Evolutionary conservation across 1,140 invertebrate genomes (phyloP), one percentile per base, ranked within the genome.

Genomic region (Zophobas atratus): DNA sequence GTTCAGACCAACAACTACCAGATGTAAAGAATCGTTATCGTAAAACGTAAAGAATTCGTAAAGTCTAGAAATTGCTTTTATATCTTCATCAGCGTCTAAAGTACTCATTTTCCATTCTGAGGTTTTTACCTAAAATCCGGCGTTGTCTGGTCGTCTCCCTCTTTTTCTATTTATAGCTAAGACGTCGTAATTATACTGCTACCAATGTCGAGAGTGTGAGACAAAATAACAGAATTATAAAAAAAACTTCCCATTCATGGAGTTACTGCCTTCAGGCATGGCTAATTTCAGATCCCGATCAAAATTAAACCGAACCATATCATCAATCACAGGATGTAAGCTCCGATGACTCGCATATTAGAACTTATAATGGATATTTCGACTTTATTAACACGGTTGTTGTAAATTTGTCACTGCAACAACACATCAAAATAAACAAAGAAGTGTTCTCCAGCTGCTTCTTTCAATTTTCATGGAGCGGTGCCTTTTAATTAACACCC

Each of bases 321-420:
- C 77, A 78, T 78, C 77, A 78, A 78, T 78, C 77, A 78, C 77
- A 78, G 77, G 77, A 78, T 78, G 77, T 78, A 78, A 78, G 77
- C 77, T 78, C 48, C 46, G 77, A 78, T 78, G 77, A 78, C 77
- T 73, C 71, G 71, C 71, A 73, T 73, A 73, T 67, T 67, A 67
- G 38, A 67, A 43, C 60, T 67, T 67, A 67, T 67, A 67, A 67
- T 67, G 60, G 60, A 67, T 67, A 67, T 67, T 67, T 43, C 60
- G 34, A 67, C 36, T 67, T 63, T 63, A 63, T 63, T 67, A 67
- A n/a, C 49, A 51, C 49, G 6, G 49, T 51, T 51, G 49, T 67
- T 67, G 60, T 67, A 43, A 67, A 67, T 67, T 67, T 67, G 60
- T 67, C 60, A 67, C 38, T 67, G 60, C 60, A 48, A 67, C 60